phyloP scores from a whole-genome alignment of 2,113 vertebrate genomes.

The Octodon degus region DNA sequence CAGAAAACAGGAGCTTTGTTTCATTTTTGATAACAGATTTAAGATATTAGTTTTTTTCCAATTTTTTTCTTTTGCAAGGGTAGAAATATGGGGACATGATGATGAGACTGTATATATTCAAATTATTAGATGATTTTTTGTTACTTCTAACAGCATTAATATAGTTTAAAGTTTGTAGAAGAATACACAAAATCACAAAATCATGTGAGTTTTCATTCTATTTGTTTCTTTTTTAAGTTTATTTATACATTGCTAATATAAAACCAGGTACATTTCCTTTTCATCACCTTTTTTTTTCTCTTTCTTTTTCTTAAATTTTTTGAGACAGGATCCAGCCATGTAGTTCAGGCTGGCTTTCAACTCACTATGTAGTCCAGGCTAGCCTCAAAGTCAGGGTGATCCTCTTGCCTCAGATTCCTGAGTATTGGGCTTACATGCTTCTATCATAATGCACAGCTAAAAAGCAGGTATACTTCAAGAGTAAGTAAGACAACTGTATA shows the following conservation, averaged over 20 bases:
- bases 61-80: constrained; percentile 33
- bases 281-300: background rate
- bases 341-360: background rate
- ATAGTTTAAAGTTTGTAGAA: constrained; percentile 53
- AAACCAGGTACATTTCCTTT: background rate
- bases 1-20: background rate
- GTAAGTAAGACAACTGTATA: constrained; percentile 45
- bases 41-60: background rate
- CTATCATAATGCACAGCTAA: background rate
- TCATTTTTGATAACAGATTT: constrained; percentile 21
- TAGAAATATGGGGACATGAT: background rate
- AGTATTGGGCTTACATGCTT: background rate
- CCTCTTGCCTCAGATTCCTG: background rate
- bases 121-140: background rate
- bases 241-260: constrained; percentile 54
- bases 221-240: constrained; percentile 52
- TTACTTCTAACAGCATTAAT: constrained; percentile 33
- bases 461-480: constrained; percentile 49
- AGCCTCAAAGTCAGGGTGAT: background rate
- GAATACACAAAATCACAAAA: constrained; percentile 41
- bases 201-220: constrained; percentile 8
- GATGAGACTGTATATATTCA: constrained; percentile 8
- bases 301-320: background rate
- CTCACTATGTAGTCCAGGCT: background rate
- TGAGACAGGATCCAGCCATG: background rate